A percentile compares a stretch with the other conserved stretches of the same genome.
phyloP scores from a whole-genome alignment of 2,797 vertebrate species.

The Trachurus trachurus region DNA sequence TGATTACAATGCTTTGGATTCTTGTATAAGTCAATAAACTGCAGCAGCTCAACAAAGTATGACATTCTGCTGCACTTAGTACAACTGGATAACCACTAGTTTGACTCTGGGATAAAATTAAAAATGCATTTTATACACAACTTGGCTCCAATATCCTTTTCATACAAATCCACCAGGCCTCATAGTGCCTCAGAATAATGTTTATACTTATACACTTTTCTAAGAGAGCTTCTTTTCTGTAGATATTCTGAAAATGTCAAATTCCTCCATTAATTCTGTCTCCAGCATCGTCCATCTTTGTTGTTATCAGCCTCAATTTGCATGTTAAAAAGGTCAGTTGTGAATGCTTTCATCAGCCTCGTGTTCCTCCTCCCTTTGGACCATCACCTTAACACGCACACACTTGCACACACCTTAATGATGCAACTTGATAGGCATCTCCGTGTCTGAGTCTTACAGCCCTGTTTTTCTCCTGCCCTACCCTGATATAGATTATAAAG shows the following conservation, averaged over 20 bases:
- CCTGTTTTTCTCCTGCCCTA: conserved; percentile 12
- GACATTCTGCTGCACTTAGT: neutral
- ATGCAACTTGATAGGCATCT: conserved; percentile 48
- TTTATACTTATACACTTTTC: neutral
- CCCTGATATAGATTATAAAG: conserved; percentile 7
- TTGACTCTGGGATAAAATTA: neutral
- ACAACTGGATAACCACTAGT: no score
- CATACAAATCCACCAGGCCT: neutral
- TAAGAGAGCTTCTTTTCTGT: neutral
- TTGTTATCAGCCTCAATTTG: conserved; percentile 1
- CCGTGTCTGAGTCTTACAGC: conserved; percentile 9
- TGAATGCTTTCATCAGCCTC: conserved; percentile 35
- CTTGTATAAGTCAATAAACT: neutral
- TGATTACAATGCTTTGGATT: neutral
- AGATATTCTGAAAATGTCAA: neutral
- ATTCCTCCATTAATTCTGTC: neutral
- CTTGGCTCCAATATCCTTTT: neutral
- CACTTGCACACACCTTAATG: conserved; percentile 34
- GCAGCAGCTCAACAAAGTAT: neutral
- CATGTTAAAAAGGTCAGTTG: conserved; percentile 19
- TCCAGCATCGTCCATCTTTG: conserved; percentile 5
- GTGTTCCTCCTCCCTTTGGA: conserved; percentile 9
- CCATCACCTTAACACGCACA: conserved; percentile 26
- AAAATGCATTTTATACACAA: neutral
- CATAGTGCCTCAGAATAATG: neutral